A percentile compares a stretch with the other conserved stretches of the same genome.
These are phyloP conservation scores for Macroglossus sobrinus DNA, from an alignment of 2,113 vertebrate genomes.

Conservation along the genomic window DNA sequence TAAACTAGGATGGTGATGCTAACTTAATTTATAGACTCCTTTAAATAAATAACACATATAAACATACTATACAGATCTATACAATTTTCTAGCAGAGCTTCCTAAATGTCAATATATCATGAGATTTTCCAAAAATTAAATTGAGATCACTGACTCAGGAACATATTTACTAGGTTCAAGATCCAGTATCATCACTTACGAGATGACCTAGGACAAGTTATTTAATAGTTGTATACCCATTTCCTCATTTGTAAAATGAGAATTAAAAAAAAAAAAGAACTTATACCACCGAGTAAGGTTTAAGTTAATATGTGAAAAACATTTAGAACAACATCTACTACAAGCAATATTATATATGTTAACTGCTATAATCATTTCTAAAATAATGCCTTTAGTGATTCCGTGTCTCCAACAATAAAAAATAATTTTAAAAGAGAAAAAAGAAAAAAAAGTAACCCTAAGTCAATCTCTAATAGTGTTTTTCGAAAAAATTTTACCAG, in stretches of 20 bases:
- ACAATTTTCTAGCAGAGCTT: background rate
- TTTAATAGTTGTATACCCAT: background rate
- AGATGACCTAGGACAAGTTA: background rate
- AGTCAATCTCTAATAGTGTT: background rate
- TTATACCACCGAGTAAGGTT: background rate
- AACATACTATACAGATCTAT: background rate
- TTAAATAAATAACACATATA: background rate
- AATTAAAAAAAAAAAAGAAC: background rate
- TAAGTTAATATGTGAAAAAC: background rate
- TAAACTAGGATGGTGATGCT: slow-evolving; percentile 13
- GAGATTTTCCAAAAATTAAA: slow-evolving; percentile 35
- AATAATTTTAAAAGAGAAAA: background rate
- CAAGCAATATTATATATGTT: background rate
- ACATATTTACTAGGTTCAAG: background rate
- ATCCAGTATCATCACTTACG: background rate
- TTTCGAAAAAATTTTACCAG: background rate
- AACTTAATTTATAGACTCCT: background rate
- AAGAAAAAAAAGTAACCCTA: background rate
- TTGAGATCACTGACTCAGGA: background rate
- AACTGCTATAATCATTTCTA: background rate
- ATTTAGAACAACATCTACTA: background rate
- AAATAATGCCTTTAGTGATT: background rate
- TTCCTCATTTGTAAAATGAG: background rate
- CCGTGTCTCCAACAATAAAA: background rate
- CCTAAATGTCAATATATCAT: background rate